Evolutionary conservation across 2,888 invertebrate species (phyloP).

Genomic region (Drosophila dives): DNA sequence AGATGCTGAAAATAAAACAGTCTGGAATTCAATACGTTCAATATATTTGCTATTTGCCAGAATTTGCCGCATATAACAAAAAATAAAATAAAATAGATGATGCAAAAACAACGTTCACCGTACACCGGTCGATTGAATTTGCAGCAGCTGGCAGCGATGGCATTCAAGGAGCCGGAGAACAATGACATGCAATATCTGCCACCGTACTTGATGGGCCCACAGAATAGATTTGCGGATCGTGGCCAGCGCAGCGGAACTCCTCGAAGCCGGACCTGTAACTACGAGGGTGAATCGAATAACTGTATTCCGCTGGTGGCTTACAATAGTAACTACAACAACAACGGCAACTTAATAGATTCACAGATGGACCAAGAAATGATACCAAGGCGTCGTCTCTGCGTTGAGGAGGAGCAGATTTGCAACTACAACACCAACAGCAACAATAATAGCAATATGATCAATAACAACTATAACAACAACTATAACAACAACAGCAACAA

Average conservation of each 20-base stretch:
- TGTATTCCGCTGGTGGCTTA: neutral
- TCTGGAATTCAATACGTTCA: neutral
- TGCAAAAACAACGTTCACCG: slow-evolving; percentile 68
- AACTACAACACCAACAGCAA: neutral
- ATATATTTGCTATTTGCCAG: neutral
- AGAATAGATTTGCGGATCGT: slow-evolving; percentile 9
- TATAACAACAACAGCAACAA: neutral
- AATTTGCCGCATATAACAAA: neutral
- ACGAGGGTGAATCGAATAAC: slow-evolving; percentile 66
- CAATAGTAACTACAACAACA: neutral
- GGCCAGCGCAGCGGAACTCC: slow-evolving; percentile 30
- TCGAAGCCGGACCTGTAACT: slow-evolving; percentile 59
- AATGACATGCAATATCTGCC: slow-evolving; percentile 49
- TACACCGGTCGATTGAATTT: slow-evolving; percentile 51
- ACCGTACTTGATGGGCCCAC: too few species aligned
- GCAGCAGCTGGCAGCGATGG: slow-evolving; percentile 32
- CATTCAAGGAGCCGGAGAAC: slow-evolving; percentile 10
- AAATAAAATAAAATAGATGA: slow-evolving; percentile 9
- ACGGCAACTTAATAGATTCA: neutral
- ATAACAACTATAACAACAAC: neutral
- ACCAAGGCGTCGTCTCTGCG: neutral
- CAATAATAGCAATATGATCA: neutral
- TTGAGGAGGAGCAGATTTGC: neutral
- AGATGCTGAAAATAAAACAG: slow-evolving; percentile 24
- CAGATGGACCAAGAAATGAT: neutral